These are phyloP conservation scores for Etheostoma nigrum DNA, from an alignment of 2,797 vertebrate genomes.

Conservation along the genomic window DNA sequence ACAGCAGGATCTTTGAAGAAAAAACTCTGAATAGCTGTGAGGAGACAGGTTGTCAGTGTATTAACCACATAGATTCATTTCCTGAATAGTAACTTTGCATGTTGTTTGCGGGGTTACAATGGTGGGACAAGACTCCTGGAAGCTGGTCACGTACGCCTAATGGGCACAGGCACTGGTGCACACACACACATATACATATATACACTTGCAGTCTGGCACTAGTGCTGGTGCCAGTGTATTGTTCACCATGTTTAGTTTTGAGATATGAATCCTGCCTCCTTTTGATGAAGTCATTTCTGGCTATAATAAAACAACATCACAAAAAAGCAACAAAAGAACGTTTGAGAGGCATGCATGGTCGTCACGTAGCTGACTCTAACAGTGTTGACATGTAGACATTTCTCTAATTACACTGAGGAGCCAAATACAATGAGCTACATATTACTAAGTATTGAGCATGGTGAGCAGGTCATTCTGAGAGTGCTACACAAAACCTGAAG, in stretches of 20 bases:
- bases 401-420: constrained; percentile 37
- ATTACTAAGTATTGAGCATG: background rate
- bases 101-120: constrained; percentile 54
- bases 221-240: constrained; percentile 67
- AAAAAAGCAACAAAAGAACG: constrained; percentile 28
- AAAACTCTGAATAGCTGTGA: constrained; percentile 35
- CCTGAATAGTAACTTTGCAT: constrained; percentile 42
- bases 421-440: constrained; percentile 3
- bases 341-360: constrained; percentile 31
- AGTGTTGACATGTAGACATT: constrained; percentile 43
- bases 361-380: constrained; percentile 59
- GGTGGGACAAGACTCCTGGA: constrained; percentile 41
- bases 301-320: constrained; percentile 40
- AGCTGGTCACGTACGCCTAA: constrained; percentile 54
- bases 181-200: constrained; percentile 1
- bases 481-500: constrained; percentile 12
- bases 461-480: constrained; percentile 4
- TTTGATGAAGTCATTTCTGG: constrained; percentile 62
- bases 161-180: constrained; percentile 10
- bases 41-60: constrained; percentile 57
- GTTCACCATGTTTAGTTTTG: constrained; percentile 69
- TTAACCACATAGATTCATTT: constrained; percentile 61
- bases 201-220: constrained; percentile 22
- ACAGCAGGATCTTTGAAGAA: constrained; percentile 28
- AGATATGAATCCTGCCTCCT: constrained; percentile 55